Evolutionary conservation across 1,140 invertebrate species (phyloP).

Genomic region (Macrosteles quadrilineatus): DNA sequence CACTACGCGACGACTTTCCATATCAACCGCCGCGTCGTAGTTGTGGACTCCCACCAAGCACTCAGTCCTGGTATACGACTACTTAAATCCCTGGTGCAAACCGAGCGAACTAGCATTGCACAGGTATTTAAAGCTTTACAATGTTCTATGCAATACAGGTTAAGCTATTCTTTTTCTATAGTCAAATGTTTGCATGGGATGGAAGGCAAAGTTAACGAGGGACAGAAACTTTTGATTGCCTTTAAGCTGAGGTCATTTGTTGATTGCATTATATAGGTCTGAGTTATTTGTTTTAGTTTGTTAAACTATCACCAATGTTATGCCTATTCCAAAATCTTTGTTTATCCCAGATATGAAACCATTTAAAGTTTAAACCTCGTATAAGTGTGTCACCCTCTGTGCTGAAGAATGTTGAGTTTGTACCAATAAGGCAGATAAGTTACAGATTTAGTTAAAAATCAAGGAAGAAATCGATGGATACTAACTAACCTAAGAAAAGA

Average conservation of each 20-base stretch:
- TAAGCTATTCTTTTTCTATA: background rate
- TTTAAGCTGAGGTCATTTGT: background rate
- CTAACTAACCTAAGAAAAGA: too few relatives aligned
- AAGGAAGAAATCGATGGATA: too few relatives aligned
- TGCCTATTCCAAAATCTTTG: too few relatives aligned
- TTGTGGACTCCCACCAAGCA: constrained; percentile 63
- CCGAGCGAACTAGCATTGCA: background rate
- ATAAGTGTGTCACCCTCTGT: too few relatives aligned
- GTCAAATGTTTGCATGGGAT: background rate
- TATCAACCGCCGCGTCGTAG: constrained; percentile 53
- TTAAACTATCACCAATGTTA: background rate
- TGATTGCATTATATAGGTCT: background rate
- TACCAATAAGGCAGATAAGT: too few relatives aligned
- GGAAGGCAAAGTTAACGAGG: background rate
- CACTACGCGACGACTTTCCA: constrained; percentile 59
- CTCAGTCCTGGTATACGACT: constrained; percentile 59
- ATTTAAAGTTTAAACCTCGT: too few relatives aligned
- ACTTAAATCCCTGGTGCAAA: constrained; percentile 51
- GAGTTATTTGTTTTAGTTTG: background rate
- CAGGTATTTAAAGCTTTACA: background rate
- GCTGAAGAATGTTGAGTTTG: too few relatives aligned
- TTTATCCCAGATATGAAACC: too few relatives aligned
- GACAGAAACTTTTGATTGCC: background rate
- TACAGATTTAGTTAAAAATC: too few relatives aligned
- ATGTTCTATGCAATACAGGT: background rate